Conservation (phyloP, 2,797 vertebrate genomes). For the Sebastes oblongus region DNA sequence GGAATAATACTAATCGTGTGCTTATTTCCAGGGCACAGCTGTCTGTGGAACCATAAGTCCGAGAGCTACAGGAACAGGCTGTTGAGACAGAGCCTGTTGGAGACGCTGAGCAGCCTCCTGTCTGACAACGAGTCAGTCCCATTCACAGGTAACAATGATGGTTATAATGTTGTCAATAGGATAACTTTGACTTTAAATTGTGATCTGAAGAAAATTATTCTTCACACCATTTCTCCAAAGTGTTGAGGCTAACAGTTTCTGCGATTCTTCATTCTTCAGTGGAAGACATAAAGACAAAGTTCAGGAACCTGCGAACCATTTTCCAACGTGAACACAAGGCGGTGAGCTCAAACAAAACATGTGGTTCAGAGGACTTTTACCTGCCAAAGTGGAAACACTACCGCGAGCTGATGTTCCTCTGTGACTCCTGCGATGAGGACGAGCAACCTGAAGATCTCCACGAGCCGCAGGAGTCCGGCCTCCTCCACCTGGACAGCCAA, state of each 20-base stretch:
- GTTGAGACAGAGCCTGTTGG: constrained; percentile 56
- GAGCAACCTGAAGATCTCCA: constrained; percentile 12
- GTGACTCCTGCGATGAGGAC: constrained; percentile 65
- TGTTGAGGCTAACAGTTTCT: neutral
- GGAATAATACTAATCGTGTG: neutral
- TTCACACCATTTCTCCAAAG: neutral
- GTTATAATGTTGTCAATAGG: neutral
- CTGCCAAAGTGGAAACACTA: constrained; percentile 69
- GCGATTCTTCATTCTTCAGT: constrained; percentile 24
- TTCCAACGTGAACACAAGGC: constrained; percentile 71
- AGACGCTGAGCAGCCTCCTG: constrained; percentile 58
- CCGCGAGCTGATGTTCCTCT: constrained; percentile 67
- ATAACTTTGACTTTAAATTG: neutral
- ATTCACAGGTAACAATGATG: constrained; percentile 58
- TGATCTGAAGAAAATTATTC: neutral
- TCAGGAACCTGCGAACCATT: constrained; percentile 68
- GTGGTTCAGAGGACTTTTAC: constrained; percentile 68
- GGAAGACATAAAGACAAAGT: constrained; percentile 72
- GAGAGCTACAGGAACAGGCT: constrained; percentile 63
- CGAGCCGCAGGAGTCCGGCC: neutral
- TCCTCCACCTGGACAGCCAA: constrained; percentile 10
- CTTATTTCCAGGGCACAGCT: constrained; percentile 51
- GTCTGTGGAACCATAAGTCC: constrained; percentile 66
- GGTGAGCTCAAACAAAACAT: constrained; percentile 56
- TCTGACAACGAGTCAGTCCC: constrained; percentile 27